phyloP scores from a whole-genome alignment of 2,113 vertebrate genomes.

The Castor canadensis region DNA sequence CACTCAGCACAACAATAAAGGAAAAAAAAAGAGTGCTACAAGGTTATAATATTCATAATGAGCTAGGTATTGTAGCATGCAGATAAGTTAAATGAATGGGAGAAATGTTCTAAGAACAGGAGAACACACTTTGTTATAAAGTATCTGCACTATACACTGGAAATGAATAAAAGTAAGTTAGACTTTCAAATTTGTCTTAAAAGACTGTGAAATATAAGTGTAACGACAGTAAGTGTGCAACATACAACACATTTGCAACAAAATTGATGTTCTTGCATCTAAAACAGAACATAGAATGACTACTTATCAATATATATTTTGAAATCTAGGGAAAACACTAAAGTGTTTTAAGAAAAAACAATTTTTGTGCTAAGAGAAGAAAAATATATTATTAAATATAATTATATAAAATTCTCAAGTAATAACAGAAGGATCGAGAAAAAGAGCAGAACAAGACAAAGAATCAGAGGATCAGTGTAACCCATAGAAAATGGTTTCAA shows the following conservation, averaged over 20 bases:
- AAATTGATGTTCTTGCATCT: too few species aligned
- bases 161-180: too few species aligned
- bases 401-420: not conserved
- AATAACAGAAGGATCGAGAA: not conserved
- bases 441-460: not conserved
- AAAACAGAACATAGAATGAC: too few species aligned
- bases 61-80: too few species aligned
- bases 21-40: too few species aligned
- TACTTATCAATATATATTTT: too few species aligned
- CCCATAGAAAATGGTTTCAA: not conserved
- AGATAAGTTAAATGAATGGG: not conserved
- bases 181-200: too few species aligned
- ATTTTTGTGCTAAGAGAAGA: not conserved
- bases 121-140: too few species aligned
- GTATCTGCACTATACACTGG: not conserved
- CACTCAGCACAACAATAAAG: too few species aligned
- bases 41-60: not conserved
- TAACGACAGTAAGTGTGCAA: too few species aligned
- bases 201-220: too few species aligned
- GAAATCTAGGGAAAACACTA: not conserved
- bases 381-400: not conserved
- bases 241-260: too few species aligned
- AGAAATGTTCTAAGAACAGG: not conserved
- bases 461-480: not conserved
- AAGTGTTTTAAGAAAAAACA: not conserved